These are phyloP conservation scores for Drosophila ironensis DNA, from an alignment of 1,140 invertebrate genomes.

Conservation along the genomic window DNA sequence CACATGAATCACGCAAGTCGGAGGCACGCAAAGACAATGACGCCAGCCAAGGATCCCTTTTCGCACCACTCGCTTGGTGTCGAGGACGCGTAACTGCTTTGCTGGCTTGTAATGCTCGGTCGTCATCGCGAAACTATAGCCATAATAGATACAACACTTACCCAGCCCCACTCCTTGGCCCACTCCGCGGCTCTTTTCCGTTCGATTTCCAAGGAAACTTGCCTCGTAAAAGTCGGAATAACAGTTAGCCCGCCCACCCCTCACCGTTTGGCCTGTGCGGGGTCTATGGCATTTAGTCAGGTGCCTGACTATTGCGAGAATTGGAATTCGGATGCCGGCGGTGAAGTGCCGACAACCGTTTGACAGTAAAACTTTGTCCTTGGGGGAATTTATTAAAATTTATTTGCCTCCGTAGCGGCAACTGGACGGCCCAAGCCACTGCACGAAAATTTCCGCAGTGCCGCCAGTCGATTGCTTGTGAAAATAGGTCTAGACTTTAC, in stretches of 20 bases:
- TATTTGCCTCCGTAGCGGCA: conserved; percentile 32
- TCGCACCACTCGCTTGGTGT: conserved; percentile 45
- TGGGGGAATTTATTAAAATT: conserved; percentile 51
- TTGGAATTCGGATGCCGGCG: conserved; percentile 7
- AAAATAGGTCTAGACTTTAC: no score
- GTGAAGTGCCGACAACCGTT: conserved; percentile 47
- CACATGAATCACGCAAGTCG: conserved; percentile 70
- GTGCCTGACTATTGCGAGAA: conserved; percentile 7
- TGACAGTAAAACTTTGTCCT: conserved; percentile 48
- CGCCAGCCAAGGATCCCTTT: conserved; percentile 43
- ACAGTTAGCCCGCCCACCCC: conserved; percentile 22
- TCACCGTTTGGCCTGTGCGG: conserved; percentile 6
- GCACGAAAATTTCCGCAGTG: conserved; percentile 12
- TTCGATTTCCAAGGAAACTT: conserved; percentile 78
- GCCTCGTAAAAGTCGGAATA: conserved; percentile 55
- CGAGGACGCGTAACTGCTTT: conserved; percentile 47
- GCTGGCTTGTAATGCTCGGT: conserved; percentile 36
- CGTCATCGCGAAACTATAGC: conserved; percentile 40
- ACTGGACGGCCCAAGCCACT: conserved; percentile 11
- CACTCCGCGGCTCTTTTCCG: conserved; percentile 26
- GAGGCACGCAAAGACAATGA: conserved; percentile 69
- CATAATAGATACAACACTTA: conserved; percentile 48
- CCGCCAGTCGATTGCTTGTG: background rate
- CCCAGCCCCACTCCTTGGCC: background rate
- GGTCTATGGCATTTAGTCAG: conserved; percentile 41